phyloP scores from a whole-genome alignment of 2,888 invertebrate species.

The Aporophyla lueneburgensis region DNA sequence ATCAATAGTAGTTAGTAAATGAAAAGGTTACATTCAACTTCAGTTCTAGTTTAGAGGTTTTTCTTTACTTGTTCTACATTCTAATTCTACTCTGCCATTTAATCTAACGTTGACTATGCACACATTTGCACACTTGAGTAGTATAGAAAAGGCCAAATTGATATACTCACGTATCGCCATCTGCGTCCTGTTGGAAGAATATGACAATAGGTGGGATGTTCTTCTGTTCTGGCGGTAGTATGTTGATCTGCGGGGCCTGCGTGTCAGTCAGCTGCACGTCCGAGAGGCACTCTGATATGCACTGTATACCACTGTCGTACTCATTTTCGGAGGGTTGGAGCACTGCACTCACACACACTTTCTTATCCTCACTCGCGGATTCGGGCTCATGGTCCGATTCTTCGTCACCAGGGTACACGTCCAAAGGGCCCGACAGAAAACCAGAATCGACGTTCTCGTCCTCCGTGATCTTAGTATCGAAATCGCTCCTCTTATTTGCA shows the following conservation, averaged over 20 bases:
- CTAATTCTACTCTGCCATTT: constrained; percentile 3
- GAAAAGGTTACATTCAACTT: not conserved
- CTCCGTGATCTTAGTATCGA: constrained; percentile 80
- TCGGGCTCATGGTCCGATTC: constrained; percentile 50
- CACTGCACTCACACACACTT: constrained; percentile 73
- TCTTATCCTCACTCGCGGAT: constrained; percentile 69
- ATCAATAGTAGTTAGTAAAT: not conserved
- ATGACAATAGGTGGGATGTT: constrained; percentile 91
- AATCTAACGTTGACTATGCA: constrained; percentile 17
- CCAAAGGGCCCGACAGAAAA: constrained; percentile 77
- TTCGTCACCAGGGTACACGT: constrained; percentile 68
- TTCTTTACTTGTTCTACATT: not conserved
- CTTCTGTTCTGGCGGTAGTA: constrained; percentile 65
- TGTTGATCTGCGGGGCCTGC: constrained; percentile 45
- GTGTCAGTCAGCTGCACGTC: constrained; percentile 66
- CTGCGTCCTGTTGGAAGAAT: constrained; percentile 94
- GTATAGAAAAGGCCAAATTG: not conserved
- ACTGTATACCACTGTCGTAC: constrained; percentile 92
- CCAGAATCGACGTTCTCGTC: constrained; percentile 84
- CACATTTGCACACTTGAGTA: not conserved
- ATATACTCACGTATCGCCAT: constrained; percentile 96
- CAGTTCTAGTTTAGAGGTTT: not conserved
- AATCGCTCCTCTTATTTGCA: constrained; percentile 82
- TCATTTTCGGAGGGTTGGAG: constrained; percentile 62
- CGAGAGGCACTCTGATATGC: constrained; percentile 90